A percentile compares a stretch with the other conserved stretches of the same genome.
Evolutionary conservation across 2,888 invertebrate species (phyloP).

Genomic region (Smittia sp.): DNA sequence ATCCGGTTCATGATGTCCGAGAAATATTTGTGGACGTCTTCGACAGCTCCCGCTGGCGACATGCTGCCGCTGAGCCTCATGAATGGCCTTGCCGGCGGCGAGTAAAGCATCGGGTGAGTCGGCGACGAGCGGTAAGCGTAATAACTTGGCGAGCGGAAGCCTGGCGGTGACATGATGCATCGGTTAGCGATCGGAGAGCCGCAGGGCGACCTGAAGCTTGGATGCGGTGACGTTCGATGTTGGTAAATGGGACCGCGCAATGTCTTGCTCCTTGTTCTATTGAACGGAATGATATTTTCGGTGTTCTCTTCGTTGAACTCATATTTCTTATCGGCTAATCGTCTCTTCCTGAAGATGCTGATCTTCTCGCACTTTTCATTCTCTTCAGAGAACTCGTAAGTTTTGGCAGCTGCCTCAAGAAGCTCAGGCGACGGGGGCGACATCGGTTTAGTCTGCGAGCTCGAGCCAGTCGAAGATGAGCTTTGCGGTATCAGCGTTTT

Average conservation of each 20-base stretch:
- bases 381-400: constrained; percentile 83
- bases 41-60: constrained; percentile 45
- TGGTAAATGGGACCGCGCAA: constrained; percentile 44
- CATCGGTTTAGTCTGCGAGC: not conserved
- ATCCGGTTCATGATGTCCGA: constrained; percentile 38
- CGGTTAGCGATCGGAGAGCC: constrained; percentile 48
- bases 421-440: constrained; percentile 32
- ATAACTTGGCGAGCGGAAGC: constrained; percentile 27
- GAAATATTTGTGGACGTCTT: constrained; percentile 47
- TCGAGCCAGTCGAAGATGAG: not conserved
- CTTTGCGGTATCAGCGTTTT: not conserved
- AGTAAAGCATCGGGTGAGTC: constrained; percentile 38
- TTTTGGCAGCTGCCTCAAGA: constrained; percentile 62
- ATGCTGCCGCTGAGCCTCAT: constrained; percentile 22
- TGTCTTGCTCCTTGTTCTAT: constrained; percentile 49
- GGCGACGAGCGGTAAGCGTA: constrained; percentile 35
- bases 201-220: constrained; percentile 52
- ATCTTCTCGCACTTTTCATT: constrained; percentile 80
- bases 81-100: constrained; percentile 17
- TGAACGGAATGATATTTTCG: constrained; percentile 60
- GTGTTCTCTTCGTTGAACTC: constrained; percentile 81
- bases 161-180: constrained; percentile 44
- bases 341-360: constrained; percentile 78
- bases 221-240: constrained; percentile 47
- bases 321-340: constrained; percentile 87